Base-by-base conservation (phyloP, 1,140 invertebrate genomes). In the Ladona fulva region DNA sequence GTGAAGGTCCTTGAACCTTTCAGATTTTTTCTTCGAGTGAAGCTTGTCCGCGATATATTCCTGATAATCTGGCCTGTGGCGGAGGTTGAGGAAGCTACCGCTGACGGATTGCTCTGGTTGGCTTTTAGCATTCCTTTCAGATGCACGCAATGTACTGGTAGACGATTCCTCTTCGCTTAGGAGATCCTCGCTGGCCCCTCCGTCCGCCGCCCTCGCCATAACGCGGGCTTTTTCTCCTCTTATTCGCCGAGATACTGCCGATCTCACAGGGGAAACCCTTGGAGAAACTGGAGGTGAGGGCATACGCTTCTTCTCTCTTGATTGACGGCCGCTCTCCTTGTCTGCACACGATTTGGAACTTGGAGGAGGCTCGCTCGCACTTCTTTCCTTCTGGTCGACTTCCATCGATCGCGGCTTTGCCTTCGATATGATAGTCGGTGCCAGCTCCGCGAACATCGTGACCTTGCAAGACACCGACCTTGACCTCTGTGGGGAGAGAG, bases 1-100 rank as follows among this genome's bases (percentile, higher is more conserved):
- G 83, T 94, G 92, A 8, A 98, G 86, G 79, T 95, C 94, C 78
- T 91, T 90, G 84, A 97, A 97, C 76, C 92, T 89, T 78, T 92
- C 91, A 0, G 93, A 95, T 82, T 91, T 91, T 74, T 88, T 89
- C 80, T 89, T 90, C 0, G 90, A 90, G 83, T 94, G 92, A 78
- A 93, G 84, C 78, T 92, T 85, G 79, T 94, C 93, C 3, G 90
- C 82, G 44, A 94, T 88, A 80, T 94, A 94, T 77, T 88, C 88
- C 79, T 91, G 90, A 82, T 92, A 92, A 77, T 92, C 87, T 5
- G 85, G 88, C 16, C 88, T 37, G 42, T n/a, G n/a, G 76, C 10
- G 24, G 44, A 25, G 74, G n/a, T 66, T 24, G 42, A 25, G 22
- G 29, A 10, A 29, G 74, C 24, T 25, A 25, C 24, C 10, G 44